Percentiles rank a stretch among this genome's conserved stretches.
Evolutionary conservation across 2,888 invertebrate genomes (phyloP).

Genomic region (Lamellibrachia satsuma): DNA sequence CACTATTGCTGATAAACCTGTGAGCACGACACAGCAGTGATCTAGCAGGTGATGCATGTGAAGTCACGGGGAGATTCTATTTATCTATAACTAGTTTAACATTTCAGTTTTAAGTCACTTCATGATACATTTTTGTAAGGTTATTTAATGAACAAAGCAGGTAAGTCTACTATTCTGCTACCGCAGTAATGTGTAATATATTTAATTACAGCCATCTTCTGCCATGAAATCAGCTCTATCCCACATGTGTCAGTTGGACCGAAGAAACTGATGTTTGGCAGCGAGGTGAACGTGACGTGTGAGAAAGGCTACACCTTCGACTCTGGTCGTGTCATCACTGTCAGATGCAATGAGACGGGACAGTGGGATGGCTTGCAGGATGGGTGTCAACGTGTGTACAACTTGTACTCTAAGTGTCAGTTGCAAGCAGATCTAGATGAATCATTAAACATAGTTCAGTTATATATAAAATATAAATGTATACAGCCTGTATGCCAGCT

Average conservation of each 20-base stretch:
- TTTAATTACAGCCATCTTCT: background rate
- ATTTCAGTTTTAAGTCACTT: background rate
- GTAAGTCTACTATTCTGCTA: too few species aligned
- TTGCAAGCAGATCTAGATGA: too few species aligned
- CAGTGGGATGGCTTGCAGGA: background rate
- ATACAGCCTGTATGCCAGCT: too few species aligned
- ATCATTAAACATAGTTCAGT: too few species aligned
- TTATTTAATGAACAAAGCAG: background rate
- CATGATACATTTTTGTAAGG: background rate
- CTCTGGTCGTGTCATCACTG: background rate
- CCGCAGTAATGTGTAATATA: background rate
- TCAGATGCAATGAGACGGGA: background rate
- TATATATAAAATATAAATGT: too few species aligned
- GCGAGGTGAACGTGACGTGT: background rate
- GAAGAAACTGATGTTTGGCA: background rate
- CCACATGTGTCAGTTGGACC: background rate
- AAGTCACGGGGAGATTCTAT: background rate
- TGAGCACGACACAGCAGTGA: background rate
- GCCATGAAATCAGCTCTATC: background rate
- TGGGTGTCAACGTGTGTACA: background rate
- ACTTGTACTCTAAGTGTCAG: background rate
- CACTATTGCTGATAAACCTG: too few species aligned
- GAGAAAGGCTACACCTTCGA: background rate
- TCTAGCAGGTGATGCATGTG: background rate
- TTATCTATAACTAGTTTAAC: too few species aligned